Evolutionary conservation across 2,888 invertebrate genomes (phyloP).

Genomic region (Graphium colonna): DNA sequence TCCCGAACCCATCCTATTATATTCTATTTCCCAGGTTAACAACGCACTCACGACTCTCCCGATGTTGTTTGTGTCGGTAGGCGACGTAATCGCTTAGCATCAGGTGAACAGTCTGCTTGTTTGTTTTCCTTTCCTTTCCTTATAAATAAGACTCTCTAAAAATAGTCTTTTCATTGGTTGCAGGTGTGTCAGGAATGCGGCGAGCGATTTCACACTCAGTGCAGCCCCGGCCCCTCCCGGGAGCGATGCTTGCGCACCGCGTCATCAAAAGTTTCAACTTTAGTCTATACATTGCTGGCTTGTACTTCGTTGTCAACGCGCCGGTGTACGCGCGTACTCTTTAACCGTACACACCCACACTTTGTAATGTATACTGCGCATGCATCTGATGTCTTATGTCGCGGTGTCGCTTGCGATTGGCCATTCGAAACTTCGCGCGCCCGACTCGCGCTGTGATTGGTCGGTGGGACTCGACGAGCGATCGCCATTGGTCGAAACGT

Average conservation of each 20-base stretch:
- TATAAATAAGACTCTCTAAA: too few species aligned
- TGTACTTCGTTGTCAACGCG: slow-evolving; percentile 36
- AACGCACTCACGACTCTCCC: too few species aligned
- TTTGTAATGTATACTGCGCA: background rate
- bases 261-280: slow-evolving; percentile 20
- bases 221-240: slow-evolving; percentile 23
- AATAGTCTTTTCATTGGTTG: slow-evolving; percentile 3
- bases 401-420: slow-evolving; percentile 16
- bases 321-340: slow-evolving; percentile 16
- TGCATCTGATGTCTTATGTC: background rate
- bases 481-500: slow-evolving; percentile 9
- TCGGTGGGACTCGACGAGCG: slow-evolving; percentile 11
- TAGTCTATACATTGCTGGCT: slow-evolving; percentile 37
- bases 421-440: slow-evolving; percentile 1
- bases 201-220: slow-evolving; percentile 19
- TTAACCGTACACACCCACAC: slow-evolving; percentile 12
- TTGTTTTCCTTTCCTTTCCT: too few species aligned
- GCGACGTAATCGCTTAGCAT: too few species aligned
- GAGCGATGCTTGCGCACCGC: slow-evolving; percentile 31
- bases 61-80: too few species aligned
- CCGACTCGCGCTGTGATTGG: slow-evolving; percentile 18
- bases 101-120: too few species aligned
- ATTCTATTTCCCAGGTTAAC: too few species aligned
- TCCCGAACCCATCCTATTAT: too few species aligned
- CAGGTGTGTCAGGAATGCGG: slow-evolving; percentile 24